Evolutionary conservation across 2,888 invertebrate genomes (phyloP), one percentile per base, ranked within the genome.

Genomic region (Stenodema calcarata): DNA sequence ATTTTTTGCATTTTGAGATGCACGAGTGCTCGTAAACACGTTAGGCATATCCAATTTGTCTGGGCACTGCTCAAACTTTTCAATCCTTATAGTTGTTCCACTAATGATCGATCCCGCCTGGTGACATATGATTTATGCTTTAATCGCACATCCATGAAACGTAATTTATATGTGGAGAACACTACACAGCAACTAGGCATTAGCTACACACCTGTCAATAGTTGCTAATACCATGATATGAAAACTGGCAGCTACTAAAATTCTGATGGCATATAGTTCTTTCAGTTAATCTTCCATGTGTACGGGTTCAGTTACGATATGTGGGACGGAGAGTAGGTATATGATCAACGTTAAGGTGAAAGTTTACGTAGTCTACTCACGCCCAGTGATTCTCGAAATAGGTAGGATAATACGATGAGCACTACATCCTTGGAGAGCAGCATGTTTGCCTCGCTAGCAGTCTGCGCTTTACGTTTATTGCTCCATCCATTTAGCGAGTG

Each of bases 61-160:
- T 1, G 87, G 87, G 35, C 87, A 87, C 41, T 87, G 87, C 35
- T 87, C 82, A 35, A 84, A 79, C 27, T 87, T 87, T 28, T 87
- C 87, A n/a, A 87, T 42, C 23, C 84, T 16, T 28, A 84, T 73
- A n/a, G 12, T 47, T 0, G 84, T 75, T 16, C 50, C 73, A 1
- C 41, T 69, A n/a, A 62, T 69, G 14, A 82, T 23, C 9, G 41
- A 27, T 42, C 12, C 23, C 9, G 42, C 78, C 78, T 47, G 27
- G 18, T 42, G 23, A 62, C 18, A 47, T n/a, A n/a, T n/a, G n/a
- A n/a, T n/a, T n/a, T n/a, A n/a, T n/a, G n/a, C n/a, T n/a, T n/a
- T n/a, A n/a, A n/a, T n/a, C n/a, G n/a, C n/a, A n/a, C n/a, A n/a
- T n/a, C n/a, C n/a, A n/a, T n/a, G n/a, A n/a, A n/a, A n/a, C n/a